Evolutionary conservation across 1,140 invertebrate species (phyloP), one percentile per base, ranked within the genome.

Genomic region (Calycopis cecrops): DNA sequence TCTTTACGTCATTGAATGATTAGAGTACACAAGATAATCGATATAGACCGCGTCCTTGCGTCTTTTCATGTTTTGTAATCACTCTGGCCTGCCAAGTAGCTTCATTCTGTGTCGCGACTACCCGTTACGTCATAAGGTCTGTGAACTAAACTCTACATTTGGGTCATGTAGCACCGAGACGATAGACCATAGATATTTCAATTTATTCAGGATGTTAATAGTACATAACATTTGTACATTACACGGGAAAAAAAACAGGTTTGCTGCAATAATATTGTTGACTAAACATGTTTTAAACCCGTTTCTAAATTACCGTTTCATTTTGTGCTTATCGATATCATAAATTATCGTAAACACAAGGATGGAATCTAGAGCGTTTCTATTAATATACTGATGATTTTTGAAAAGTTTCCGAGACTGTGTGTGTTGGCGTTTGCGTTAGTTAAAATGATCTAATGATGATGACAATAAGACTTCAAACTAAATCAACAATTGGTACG

Each of bases 81-180:
- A 51, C 47, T 34, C 48, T 49, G 51, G 59, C 51, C 57, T 66
- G 63, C 69, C 65, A 68, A 71, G 62, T 64, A 66, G 58, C 55
- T 65, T 63, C 60, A 63, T 62, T 67, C 55, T 60, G 57, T 58
- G 58, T 61, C 57, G 72, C 66, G 68, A 67, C 53, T 66, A 52
- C 52, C 50, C 51, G 63, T 78, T 79, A 66, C 79, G 73, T 75
- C 76, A 81, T 59, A 55, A 62, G 57, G 66, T 67, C 52, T 60
- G 66, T 74, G 65, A 75, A 71, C 69, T 65, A 66, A 65, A 69
- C 60, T 64, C 60, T 76, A 62, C 75, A 86, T 79, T 57, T 86
- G 65, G 80, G 80, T 79, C 80, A 79, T 73, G 71, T 76, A 76
- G 71, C 65, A 63, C 63, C 21, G 21, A 28, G 21, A 28, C 21